Evolutionary conservation across 1,140 invertebrate species (phyloP).

Genomic region (Cardiocondyla obscurior): DNA sequence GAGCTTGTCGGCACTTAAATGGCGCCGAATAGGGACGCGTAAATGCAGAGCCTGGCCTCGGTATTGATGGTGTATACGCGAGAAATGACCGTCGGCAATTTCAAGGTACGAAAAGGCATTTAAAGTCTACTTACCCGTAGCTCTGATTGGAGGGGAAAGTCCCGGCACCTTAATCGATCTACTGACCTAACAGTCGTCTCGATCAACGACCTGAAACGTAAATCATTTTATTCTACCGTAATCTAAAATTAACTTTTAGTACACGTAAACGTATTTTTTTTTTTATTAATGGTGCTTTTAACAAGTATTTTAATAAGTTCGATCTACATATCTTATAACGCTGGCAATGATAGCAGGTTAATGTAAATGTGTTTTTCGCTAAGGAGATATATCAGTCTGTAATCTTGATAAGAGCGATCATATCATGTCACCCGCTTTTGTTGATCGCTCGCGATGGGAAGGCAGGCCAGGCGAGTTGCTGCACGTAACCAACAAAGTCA

Average conservation of each 20-base stretch:
- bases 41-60: constrained; percentile 59
- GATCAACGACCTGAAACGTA: neutral
- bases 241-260: too few relatives aligned
- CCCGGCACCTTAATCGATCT: constrained; percentile 14
- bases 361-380: neutral
- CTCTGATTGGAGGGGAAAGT: constrained; percentile 18
- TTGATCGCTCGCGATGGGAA: constrained; percentile 39
- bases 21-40: constrained; percentile 67
- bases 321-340: neutral
- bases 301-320: neutral
- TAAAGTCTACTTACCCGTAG: neutral
- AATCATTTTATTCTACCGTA: too few relatives aligned
- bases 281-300: neutral
- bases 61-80: neutral
- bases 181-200: neutral
- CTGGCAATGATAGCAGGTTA: neutral
- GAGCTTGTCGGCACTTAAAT: constrained; percentile 68
- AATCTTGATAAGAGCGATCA: constrained; percentile 12
- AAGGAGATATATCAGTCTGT: neutral
- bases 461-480: constrained; percentile 19
- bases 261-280: too few relatives aligned
- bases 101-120: constrained; percentile 22
- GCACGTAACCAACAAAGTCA: constrained; percentile 55
- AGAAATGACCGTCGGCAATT: neutral
- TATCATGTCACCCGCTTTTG: constrained; percentile 39